Evolutionary conservation across 2,797 vertebrate species (phyloP).

Genomic region (Rhabdophis nuchalis): DNA sequence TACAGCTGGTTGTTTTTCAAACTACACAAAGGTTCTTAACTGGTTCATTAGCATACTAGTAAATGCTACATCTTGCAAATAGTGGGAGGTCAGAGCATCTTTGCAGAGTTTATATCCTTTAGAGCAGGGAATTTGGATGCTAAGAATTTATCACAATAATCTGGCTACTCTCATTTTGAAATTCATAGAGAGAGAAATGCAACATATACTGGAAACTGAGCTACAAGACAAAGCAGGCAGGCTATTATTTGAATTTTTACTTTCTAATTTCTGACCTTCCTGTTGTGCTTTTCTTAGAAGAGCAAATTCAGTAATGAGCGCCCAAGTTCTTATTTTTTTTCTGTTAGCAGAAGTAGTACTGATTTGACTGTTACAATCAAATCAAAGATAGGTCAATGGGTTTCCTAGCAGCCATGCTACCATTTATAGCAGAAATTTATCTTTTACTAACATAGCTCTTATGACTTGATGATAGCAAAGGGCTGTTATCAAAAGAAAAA

Average conservation of each 20-base stretch:
- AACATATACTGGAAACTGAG: background rate
- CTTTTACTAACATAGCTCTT: conserved; percentile 43
- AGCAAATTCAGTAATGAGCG: conserved; percentile 51
- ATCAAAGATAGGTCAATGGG: conserved; percentile 59
- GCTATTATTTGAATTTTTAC: background rate
- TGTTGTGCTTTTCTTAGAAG: conserved; percentile 39
- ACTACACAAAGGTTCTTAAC: background rate
- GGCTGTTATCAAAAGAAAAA: conserved; percentile 44
- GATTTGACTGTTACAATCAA: conserved; percentile 55
- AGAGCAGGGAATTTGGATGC: background rate
- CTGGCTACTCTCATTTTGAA: background rate
- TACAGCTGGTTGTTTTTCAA: background rate
- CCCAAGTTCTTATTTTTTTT: conserved; percentile 7
- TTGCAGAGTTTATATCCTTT: background rate
- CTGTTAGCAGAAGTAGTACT: conserved; percentile 10
- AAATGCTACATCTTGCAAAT: background rate
- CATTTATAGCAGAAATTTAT: conserved; percentile 60
- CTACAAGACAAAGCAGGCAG: background rate
- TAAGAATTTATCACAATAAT: background rate
- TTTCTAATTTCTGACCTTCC: background rate
- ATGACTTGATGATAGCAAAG: conserved; percentile 44
- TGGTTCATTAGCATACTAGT: background rate
- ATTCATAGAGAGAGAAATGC: background rate
- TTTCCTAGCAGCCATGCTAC: conserved; percentile 43
- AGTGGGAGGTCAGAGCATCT: background rate